Evolutionary conservation across 2,888 invertebrate species (phyloP).

Genomic region (Petrolisthes manimaculis): DNA sequence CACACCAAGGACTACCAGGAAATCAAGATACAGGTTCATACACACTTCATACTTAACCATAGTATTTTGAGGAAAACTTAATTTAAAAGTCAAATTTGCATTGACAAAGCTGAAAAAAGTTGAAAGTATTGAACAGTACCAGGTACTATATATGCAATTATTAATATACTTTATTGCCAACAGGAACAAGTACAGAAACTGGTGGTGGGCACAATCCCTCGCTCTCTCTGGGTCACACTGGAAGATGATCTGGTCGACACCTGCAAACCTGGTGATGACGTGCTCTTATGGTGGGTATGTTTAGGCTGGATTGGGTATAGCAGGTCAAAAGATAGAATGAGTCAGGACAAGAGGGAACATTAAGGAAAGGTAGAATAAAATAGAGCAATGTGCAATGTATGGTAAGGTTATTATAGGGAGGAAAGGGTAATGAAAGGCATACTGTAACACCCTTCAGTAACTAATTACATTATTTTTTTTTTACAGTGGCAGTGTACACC

Average conservation of each 20-base stretch:
- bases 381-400: too few relatives aligned
- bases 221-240: slow-evolving; percentile 81
- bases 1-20: slow-evolving; percentile 87
- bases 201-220: slow-evolving; percentile 80
- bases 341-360: too few relatives aligned
- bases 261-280: slow-evolving; percentile 91
- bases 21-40: slow-evolving; percentile 81
- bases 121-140: background rate
- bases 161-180: slow-evolving; percentile 52
- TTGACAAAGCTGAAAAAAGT: background rate
- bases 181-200: slow-evolving; percentile 84
- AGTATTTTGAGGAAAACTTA: too few relatives aligned
- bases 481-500: slow-evolving; percentile 81
- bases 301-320: too few relatives aligned
- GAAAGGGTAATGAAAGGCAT: background rate
- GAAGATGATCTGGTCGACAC: slow-evolving; percentile 88
- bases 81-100: background rate
- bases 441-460: background rate
- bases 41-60: too few relatives aligned
- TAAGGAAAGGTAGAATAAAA: too few relatives aligned
- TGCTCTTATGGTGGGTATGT: slow-evolving; percentile 80
- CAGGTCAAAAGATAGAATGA: too few relatives aligned
- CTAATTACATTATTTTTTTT: background rate
- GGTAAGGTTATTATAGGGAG: too few relatives aligned
- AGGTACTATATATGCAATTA: background rate